These are phyloP conservation scores for Okapia johnstoni DNA, from an alignment of 2,113 vertebrate species.

Conservation along the genomic window DNA sequence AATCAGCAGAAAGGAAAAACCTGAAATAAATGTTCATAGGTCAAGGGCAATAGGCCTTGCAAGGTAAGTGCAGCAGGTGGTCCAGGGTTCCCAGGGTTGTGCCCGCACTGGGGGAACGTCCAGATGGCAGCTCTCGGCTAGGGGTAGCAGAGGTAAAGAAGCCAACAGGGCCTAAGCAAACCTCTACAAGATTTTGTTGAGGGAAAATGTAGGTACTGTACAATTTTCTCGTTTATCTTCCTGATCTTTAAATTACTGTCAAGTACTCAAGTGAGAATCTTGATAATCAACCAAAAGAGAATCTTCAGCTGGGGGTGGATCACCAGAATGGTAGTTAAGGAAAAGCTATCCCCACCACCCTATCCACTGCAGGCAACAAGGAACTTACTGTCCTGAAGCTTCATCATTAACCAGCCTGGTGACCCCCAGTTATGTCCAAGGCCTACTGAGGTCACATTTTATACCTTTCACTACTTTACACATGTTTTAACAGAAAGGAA, in stretches of 20 bases:
- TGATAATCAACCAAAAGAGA: neutral
- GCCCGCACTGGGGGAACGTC: neutral
- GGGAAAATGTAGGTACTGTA: neutral
- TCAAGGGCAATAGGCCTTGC: neutral
- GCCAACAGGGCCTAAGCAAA: neutral
- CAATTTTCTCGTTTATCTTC: neutral
- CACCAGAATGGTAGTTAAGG: neutral
- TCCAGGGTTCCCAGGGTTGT: neutral
- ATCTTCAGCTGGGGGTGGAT: neutral
- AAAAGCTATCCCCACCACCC: neutral
- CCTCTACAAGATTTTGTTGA: neutral
- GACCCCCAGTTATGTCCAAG: neutral
- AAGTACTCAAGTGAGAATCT: neutral
- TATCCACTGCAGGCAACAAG: neutral
- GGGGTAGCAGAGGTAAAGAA: neutral
- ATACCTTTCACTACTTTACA: neutral
- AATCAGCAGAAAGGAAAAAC: neutral
- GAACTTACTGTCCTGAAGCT: no score
- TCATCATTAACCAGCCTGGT: neutral
- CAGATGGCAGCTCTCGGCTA: neutral
- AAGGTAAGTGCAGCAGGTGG: neutral
- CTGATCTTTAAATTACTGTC: neutral
- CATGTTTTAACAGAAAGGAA: neutral
- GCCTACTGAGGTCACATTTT: neutral
- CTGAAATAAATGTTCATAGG: neutral